phyloP scores from a whole-genome alignment of 2,888 invertebrate species.

The Agriotes lineatus region DNA sequence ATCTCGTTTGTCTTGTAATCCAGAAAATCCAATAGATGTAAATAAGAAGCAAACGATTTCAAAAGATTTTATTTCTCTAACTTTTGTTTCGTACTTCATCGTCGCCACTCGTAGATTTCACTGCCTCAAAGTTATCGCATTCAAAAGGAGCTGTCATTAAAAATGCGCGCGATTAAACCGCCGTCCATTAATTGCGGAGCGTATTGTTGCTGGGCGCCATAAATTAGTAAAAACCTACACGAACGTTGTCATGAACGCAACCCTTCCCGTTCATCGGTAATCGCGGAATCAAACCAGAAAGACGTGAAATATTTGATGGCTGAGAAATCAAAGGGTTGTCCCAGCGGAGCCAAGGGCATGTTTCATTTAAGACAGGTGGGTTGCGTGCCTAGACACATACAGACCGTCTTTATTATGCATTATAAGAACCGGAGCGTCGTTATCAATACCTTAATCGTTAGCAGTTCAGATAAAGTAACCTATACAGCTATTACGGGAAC shows the following conservation, averaged over 20 bases:
- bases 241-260: not conserved
- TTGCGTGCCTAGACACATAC: conserved; percentile 42
- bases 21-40: no score
- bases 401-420: conserved; percentile 46
- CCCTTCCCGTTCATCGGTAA: no score
- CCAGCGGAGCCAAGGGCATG: conserved; percentile 5
- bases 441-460: conserved; percentile 46
- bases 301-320: not conserved
- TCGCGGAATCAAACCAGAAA: not conserved
- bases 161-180: not conserved
- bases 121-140: no score
- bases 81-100: no score
- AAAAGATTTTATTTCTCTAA: no score
- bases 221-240: not conserved
- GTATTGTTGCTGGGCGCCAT: no score
- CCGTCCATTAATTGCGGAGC: no score
- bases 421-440: conserved; percentile 45
- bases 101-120: no score
- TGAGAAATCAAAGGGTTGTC: conserved; percentile 27
- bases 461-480: conserved; percentile 45
- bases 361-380: conserved; percentile 24
- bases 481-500: conserved; percentile 42
- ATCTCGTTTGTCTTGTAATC: no score
- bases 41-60: no score
- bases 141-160: no score